phyloP scores from a whole-genome alignment of 2,797 vertebrate genomes.

The Falco berigora region DNA sequence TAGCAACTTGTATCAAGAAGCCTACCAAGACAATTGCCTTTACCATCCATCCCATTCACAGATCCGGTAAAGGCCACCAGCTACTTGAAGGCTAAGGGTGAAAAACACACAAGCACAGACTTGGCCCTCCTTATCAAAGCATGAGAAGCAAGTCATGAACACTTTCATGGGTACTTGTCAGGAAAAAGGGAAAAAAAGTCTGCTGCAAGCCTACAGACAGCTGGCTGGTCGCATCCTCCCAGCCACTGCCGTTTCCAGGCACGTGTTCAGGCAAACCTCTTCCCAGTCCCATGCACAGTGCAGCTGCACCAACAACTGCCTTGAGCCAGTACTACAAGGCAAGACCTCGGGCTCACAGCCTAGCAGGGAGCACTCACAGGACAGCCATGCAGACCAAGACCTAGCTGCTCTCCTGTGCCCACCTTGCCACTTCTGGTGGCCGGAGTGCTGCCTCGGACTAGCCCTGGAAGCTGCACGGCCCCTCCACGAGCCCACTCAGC shows the following conservation, averaged over 20 bases:
- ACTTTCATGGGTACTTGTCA: neutral
- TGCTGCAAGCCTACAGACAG: neutral
- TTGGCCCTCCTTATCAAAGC: neutral
- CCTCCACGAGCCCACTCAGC: accelerated
- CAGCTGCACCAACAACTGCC: neutral
- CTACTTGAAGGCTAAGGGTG: neutral
- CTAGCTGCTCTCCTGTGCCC: neutral
- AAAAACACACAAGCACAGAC: neutral
- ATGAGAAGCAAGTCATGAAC: neutral
- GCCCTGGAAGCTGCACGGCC: neutral
- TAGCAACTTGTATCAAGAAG: neutral
- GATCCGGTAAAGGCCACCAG: neutral
- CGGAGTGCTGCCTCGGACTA: accelerated
- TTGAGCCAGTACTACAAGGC: neutral
- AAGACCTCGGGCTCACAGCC: neutral
- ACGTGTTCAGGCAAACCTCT: neutral
- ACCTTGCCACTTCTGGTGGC: neutral
- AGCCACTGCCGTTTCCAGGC: neutral
- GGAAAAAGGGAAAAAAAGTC: neutral
- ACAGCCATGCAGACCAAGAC: neutral
- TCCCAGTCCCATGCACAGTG: neutral
- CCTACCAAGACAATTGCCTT: neutral
- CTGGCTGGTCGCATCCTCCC: neutral
- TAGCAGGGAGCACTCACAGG: neutral
- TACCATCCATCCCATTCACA: neutral